These are phyloP conservation scores for Oxyscelio sp. DNA, from an alignment of 2,888 invertebrate species.

Conservation along the genomic window DNA sequence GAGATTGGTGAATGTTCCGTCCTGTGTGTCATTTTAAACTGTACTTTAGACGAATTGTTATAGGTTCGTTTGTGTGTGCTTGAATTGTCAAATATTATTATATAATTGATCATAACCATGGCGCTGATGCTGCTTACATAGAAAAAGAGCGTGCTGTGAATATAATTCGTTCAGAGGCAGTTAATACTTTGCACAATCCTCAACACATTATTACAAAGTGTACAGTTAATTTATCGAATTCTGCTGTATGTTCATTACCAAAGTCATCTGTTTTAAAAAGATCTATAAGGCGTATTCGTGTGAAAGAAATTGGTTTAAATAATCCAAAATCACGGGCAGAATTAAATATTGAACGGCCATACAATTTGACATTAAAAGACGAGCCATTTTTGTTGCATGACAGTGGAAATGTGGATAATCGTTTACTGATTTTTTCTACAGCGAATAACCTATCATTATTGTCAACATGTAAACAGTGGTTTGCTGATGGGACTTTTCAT, in stretches of 20 bases:
- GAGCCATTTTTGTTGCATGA: conserved; percentile 11
- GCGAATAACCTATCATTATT: background rate
- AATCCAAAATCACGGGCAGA: no score
- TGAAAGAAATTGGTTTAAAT: background rate
- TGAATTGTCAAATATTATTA: no score
- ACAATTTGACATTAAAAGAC: background rate
- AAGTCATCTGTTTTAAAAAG: background rate
- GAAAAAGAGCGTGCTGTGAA: background rate
- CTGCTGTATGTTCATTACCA: background rate
- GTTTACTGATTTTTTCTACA: conserved; percentile 1
- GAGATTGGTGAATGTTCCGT: no score
- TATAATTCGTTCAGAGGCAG: background rate
- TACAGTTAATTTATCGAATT: background rate
- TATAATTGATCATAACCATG: background rate
- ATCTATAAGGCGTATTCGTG: background rate
- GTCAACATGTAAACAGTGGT: conserved; percentile 5
- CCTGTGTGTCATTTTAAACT: no score
- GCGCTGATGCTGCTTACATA: background rate
- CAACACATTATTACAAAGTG: background rate
- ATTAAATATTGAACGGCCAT: background rate
- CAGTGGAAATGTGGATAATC: background rate
- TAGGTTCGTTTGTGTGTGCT: no score
- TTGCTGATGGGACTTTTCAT: conserved; percentile 21
- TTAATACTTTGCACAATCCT: background rate
- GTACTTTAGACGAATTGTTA: no score